Conservation (phyloP, 1,140 invertebrate species). For the Doryteuthis pealeii region DNA sequence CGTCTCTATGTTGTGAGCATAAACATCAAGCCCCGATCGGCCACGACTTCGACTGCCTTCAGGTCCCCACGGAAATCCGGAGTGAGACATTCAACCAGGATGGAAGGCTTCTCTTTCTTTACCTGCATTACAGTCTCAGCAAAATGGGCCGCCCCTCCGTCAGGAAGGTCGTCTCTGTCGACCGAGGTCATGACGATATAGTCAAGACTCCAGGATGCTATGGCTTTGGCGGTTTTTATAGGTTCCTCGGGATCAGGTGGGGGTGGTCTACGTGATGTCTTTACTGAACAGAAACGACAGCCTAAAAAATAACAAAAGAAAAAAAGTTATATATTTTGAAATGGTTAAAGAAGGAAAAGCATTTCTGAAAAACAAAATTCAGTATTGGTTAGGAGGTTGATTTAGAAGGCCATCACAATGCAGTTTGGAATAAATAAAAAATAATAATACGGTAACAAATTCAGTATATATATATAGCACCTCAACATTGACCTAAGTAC, state of each 20-base stretch:
- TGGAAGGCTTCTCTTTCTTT: constrained; percentile 69
- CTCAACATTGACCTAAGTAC: too few species aligned
- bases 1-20: constrained; percentile 72
- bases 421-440: too few species aligned
- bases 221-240: constrained; percentile 86
- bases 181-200: constrained; percentile 98
- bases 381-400: too few species aligned
- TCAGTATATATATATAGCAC: too few species aligned
- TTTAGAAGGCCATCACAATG: too few species aligned
- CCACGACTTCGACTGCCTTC: constrained; percentile 76
- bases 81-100: constrained; percentile 95
- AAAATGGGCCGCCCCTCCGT: constrained; percentile 90
- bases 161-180: constrained; percentile 91
- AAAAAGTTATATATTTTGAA: constrained; percentile 44
- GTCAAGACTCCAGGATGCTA: constrained; percentile 91
- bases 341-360: neutral
- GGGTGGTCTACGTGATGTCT: constrained; percentile 89
- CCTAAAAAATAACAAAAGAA: constrained; percentile 58
- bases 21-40: constrained; percentile 68
- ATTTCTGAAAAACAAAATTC: too few species aligned
- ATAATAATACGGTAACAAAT: too few species aligned
- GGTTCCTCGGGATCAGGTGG: constrained; percentile 90
- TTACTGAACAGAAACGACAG: constrained; percentile 98
- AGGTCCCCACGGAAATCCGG: constrained; percentile 92
- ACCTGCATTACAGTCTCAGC: constrained; percentile 79